These are phyloP conservation scores for Sebastiscus albofasciatus DNA, from an alignment of 2,797 vertebrate species.

Conservation along the genomic window DNA sequence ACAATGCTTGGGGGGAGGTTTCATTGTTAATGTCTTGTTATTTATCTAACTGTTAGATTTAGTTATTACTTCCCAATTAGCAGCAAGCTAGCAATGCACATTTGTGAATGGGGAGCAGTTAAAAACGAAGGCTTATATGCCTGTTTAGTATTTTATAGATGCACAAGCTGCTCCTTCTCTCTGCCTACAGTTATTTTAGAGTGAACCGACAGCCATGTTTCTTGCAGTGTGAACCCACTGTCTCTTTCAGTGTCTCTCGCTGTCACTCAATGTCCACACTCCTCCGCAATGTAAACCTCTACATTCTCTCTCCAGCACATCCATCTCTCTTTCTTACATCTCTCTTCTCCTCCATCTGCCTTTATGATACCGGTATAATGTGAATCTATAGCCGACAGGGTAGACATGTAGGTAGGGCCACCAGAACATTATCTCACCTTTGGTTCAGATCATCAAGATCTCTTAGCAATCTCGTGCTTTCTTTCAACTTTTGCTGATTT, in stretches of 20 bases:
- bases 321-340: neutral
- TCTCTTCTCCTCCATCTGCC: neutral
- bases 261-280: constrained; percentile 25
- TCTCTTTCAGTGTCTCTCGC: neutral
- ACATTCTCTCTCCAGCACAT: neutral
- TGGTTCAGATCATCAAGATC: neutral
- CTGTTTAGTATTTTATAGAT: neutral
- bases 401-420: neutral
- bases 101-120: neutral
- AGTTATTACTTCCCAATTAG: neutral
- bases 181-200: neutral
- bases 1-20: neutral
- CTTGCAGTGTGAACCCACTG: neutral
- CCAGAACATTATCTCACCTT: neutral
- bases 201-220: neutral
- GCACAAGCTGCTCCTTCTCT: neutral
- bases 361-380: neutral
- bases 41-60: neutral
- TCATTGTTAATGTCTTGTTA: neutral
- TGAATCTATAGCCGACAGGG: neutral
- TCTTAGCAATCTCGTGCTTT: neutral
- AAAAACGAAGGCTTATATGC: neutral
- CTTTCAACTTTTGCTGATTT: constrained; percentile 1
- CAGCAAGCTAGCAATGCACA: neutral
- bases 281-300: neutral